Conservation (phyloP, 1,140 invertebrate genomes). For the Luehdorfia chinensis region DNA sequence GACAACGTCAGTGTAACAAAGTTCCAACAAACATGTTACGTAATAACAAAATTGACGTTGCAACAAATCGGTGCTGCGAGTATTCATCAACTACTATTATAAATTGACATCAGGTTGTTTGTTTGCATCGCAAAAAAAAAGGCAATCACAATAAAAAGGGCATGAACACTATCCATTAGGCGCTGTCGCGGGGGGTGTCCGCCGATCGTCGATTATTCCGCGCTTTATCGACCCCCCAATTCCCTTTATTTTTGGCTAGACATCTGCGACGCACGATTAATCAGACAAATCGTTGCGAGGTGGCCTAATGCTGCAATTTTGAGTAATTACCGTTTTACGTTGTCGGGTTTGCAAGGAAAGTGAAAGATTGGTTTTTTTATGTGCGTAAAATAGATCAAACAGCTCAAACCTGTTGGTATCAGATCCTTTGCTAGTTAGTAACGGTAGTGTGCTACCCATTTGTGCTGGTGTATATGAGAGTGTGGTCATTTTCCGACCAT, state of each 20-base stretch:
- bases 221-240: conserved; percentile 27
- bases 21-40: no score
- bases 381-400: no score
- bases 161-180: conserved; percentile 35
- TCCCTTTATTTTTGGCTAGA: conserved; percentile 39
- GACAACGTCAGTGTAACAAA: no score
- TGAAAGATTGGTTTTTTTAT: no score
- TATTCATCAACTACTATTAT: conserved; percentile 1
- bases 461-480: no score
- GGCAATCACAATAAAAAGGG: conserved; percentile 25
- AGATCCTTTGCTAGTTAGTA: no score
- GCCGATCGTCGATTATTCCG: conserved; percentile 26
- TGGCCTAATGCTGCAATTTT: conserved; percentile 2
- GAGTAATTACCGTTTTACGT: conserved; percentile 1
- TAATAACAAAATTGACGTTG: background rate
- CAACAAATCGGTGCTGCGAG: background rate
- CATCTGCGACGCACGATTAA: conserved; percentile 47
- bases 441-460: no score
- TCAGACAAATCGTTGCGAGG: conserved; percentile 29
- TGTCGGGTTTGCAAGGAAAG: conserved; percentile 4
- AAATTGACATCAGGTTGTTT: conserved; percentile 13
- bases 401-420: no score
- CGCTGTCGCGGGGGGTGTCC: conserved; percentile 20
- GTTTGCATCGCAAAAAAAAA: conserved; percentile 5
- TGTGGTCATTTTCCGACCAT: no score